phyloP scores from a whole-genome alignment of 2,888 invertebrate genomes.

The Elysia crispata region DNA sequence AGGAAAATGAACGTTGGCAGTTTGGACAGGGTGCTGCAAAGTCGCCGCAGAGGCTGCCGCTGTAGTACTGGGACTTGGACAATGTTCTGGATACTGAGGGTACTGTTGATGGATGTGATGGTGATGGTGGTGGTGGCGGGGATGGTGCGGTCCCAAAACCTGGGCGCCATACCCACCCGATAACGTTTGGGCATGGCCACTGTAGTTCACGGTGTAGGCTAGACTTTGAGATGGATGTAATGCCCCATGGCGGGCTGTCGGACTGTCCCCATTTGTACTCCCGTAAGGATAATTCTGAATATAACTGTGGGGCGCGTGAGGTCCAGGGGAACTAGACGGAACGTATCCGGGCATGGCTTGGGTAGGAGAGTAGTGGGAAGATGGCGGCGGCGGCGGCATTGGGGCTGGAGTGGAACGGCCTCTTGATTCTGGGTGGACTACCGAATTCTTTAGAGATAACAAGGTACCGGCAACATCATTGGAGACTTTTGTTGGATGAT shows the following conservation, averaged over 20 bases:
- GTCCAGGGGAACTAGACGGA: conserved; percentile 54
- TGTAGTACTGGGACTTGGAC: conserved; percentile 53
- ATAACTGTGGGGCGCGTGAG: conserved; percentile 52
- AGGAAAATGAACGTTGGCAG: conserved; percentile 81
- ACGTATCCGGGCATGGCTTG: conserved; percentile 49
- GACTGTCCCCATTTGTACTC: too few relatives aligned
- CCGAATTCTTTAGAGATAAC: conserved; percentile 90
- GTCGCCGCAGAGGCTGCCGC: background rate
- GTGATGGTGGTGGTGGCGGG: too few relatives aligned
- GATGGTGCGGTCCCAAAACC: conserved; percentile 34
- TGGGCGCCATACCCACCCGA: conserved; percentile 56
- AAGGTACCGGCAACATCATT: conserved; percentile 91
- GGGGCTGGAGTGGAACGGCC: conserved; percentile 78
- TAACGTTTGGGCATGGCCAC: conserved; percentile 56
- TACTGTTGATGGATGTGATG: conserved; percentile 58
- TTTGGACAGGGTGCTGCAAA: conserved; percentile 45
- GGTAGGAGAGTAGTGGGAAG: conserved; percentile 40
- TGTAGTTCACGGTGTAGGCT: conserved; percentile 58
- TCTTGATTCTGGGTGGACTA: conserved; percentile 84
- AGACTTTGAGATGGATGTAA: conserved; percentile 35
- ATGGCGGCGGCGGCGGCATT: conserved; percentile 46
- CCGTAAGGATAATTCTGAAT: conserved; percentile 47
- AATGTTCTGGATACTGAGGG: conserved; percentile 58
- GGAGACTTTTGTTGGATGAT: conserved; percentile 71
- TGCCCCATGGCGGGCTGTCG: background rate